Evolutionary conservation across 2,888 invertebrate genomes (phyloP), one percentile per base, ranked within the genome.

Genomic region (Lottia scabra): DNA sequence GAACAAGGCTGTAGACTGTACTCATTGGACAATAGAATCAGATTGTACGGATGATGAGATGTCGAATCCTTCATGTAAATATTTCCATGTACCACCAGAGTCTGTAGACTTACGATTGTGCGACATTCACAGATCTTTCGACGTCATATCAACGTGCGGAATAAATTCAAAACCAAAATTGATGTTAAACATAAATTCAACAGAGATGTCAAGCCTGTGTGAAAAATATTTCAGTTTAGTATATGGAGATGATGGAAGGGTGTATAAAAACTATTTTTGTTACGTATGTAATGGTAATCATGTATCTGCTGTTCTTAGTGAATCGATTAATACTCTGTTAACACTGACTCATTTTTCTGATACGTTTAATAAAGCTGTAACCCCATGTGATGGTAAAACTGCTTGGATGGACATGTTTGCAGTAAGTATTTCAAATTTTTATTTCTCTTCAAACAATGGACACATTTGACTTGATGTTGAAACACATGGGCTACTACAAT

Each of bases 251-350:
- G 48, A 48, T 16, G 48, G 48, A 0, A 48, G 5, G 8, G n/a
- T 48, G 15, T 48, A 48, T 48, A 48, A 48, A 48, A 48, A 48
- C n/a, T n/a, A n/a, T n/a, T 48, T 48, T 48, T 48, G 48, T 48
- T 48, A 48, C n/a, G 4, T 48, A 8, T 48, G 48, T 16, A 48
- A 48, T 48, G 15, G 4, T 4, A 48, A 48, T 48, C 15, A n/a
- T 15, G 16, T 48, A n/a, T 4, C 15, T 5, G 0, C 4, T n/a
- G n/a, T 4, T 3, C 1, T n/a, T 48, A 13, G 15, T 46, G 6
- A 10, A 16, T 0, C 0, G 6, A 4, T 0, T 13, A 8, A 5
- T n/a, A 15, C 48, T 5, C 6, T 16, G 4, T 15, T n/a, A 48
- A 16, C n/a, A 6, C 48, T 48, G 4, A 48, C 48, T 3, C 16